phyloP scores from a whole-genome alignment of 2,113 vertebrate species.

The Xyliphius kryptos region DNA sequence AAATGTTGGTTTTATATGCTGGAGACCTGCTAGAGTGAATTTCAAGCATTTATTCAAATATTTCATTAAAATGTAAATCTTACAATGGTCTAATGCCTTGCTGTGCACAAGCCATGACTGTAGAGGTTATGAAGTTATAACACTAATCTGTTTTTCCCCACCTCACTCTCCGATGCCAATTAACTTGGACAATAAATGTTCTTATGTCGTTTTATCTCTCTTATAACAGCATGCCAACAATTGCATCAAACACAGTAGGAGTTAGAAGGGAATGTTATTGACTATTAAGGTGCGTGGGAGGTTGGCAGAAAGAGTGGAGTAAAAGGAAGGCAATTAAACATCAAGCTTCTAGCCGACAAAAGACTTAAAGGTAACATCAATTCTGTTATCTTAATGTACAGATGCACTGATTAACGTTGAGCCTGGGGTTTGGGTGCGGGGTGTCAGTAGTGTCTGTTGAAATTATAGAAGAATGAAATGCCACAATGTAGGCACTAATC shows the following conservation, averaged over 20 bases:
- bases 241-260: constrained; percentile 58
- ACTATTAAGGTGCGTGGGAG: constrained; percentile 50
- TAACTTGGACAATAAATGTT: constrained; percentile 62
- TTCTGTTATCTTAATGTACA: constrained; percentile 67
- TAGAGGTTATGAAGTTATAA: constrained; percentile 75
- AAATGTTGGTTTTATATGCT: constrained; percentile 71
- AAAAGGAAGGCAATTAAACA: constrained; percentile 55
- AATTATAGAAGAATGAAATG: constrained; percentile 43
- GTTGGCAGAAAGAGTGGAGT: constrained; percentile 31
- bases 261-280: constrained; percentile 53
- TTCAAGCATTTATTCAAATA: constrained; percentile 80
- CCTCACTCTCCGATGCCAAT: constrained; percentile 60
- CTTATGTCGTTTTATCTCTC: constrained; percentile 66
- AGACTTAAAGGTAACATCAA: constrained; percentile 64
- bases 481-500: constrained; percentile 30
- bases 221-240: constrained; percentile 52
- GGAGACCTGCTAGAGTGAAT: constrained; percentile 72
- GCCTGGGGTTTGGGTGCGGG: constrained; percentile 38
- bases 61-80: constrained; percentile 84
- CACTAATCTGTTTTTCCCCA: constrained; percentile 49
- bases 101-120: constrained; percentile 76
- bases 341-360: constrained; percentile 52
- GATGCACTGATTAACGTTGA: constrained; percentile 63
- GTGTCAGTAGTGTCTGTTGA: constrained; percentile 35
- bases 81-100: constrained; percentile 62